Evolutionary conservation across 2,888 invertebrate genomes (phyloP), one percentile per base, ranked within the genome.

Genomic region (Athalia cordata): DNA sequence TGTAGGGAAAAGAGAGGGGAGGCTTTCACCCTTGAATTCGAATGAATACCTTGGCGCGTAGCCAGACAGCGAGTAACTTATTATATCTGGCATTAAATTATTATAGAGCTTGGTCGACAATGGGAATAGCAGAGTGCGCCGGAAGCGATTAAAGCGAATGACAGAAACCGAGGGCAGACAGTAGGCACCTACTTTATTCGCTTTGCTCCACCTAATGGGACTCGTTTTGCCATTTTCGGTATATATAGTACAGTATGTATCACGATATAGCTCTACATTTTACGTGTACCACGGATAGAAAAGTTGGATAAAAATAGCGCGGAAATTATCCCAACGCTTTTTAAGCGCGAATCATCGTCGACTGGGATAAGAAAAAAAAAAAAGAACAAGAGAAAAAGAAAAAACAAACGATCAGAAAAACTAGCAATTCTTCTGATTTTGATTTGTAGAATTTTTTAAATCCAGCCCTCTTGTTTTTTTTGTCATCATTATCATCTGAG

Each of bases 51-150:
- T 85, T 89, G 89, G 89, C 89, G 86, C 79, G 65, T 83, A 81
- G 88, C 89, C 89, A 89, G 89, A 87, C 88, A 88, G 87, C 89
- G 85, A 89, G 89, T 89, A 89, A 89, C 89, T 89, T 89, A 89
- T 89, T 89, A 89, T 89, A 89, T 89, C 88, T 89, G 88, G 89
- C 89, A 89, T 89, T 89, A 89, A 89, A 89, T 89, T 89, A 89
- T 89, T 89, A 89, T 89, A 86, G 87, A 89, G 86, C 86, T 81
- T 80, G 83, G 82, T 81, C 85, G 87, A 89, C 89, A 89, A 89
- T 89, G 87, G 89, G 86, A 85, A 87, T 86, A 85, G 86, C 86
- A 83, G 85, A 89, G 89, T 89, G 88, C 89, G 89, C 88, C 87
- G 89, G 89, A 89, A 89, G 87, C 89, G 88, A 89, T 89, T 89